Evolutionary conservation across 2,113 vertebrate genomes (phyloP).

Genomic region (Ceuthmochares aereus): DNA sequence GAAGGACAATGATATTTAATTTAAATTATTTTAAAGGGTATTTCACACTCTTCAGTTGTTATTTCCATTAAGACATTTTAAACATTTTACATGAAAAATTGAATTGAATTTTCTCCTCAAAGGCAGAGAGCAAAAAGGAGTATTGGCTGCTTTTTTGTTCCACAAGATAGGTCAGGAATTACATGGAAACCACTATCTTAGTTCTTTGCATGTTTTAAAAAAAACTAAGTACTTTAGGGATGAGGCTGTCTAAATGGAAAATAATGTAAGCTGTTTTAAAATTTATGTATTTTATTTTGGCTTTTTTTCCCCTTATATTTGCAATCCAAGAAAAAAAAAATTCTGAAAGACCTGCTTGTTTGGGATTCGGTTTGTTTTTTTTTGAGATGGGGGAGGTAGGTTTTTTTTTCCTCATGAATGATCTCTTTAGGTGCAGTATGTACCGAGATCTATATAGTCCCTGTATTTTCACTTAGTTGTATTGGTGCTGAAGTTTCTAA

Average conservation of each 20-base stretch:
- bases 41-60: slow-evolving; percentile 44
- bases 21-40: slow-evolving; percentile 72
- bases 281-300: background rate
- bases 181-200: background rate
- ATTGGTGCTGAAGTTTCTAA: background rate
- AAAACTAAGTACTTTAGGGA: background rate
- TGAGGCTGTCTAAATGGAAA: background rate
- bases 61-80: slow-evolving; percentile 61
- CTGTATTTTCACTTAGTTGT: background rate
- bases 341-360: background rate
- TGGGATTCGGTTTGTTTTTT: background rate
- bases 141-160: slow-evolving; percentile 39
- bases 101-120: slow-evolving; percentile 51
- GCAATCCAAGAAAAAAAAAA: background rate
- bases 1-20: slow-evolving; percentile 69
- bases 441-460: background rate
- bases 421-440: background rate
- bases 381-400: too few relatives aligned
- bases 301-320: background rate
- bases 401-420: accelerated
- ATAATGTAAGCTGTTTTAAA: background rate
- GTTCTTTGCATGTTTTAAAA: background rate
- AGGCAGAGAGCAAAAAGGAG: background rate
- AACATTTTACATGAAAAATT: slow-evolving; percentile 48
- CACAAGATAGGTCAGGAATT: background rate